Evolutionary conservation across 2,888 invertebrate genomes (phyloP).

Genomic region (Ormyrus rosae): DNA sequence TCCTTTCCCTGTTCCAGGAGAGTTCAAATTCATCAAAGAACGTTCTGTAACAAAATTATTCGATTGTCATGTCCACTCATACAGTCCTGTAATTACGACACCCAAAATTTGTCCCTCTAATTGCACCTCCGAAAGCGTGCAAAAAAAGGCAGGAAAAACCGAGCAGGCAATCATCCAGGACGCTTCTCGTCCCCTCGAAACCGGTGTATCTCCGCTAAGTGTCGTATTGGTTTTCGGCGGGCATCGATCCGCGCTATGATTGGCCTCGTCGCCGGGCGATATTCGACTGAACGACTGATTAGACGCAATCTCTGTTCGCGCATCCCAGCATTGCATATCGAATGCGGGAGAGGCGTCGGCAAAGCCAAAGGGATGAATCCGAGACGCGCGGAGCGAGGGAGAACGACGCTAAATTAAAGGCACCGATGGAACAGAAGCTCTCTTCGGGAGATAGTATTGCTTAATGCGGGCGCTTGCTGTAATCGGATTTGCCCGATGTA

Average conservation of each 20-base stretch:
- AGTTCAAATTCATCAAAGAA: background rate
- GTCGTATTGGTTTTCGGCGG: conserved; percentile 20
- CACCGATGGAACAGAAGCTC: background rate
- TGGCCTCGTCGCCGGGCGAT: conserved; percentile 32
- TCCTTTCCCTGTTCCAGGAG: conserved; percentile 1
- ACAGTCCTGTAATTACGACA: too few relatives aligned
- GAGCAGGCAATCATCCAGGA: background rate
- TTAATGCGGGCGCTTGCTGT: background rate
- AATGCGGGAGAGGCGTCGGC: background rate
- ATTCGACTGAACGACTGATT: conserved; percentile 45
- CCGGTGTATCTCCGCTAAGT: background rate
- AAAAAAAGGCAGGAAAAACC: too few relatives aligned
- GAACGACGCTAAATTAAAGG: background rate
- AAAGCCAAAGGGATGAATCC: conserved; percentile 12
- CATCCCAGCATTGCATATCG: background rate
- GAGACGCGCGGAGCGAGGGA: conserved; percentile 1
- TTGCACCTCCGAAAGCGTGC: too few relatives aligned
- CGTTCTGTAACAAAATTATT: background rate
- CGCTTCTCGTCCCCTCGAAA: background rate
- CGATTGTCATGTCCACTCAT: too few relatives aligned
- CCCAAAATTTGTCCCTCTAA: too few relatives aligned
- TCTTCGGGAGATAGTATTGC: background rate
- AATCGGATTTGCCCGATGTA: too few relatives aligned
- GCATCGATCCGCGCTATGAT: conserved; percentile 30
- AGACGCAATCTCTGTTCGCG: conserved; percentile 24